These are phyloP conservation scores for Zaprionus africanus DNA, from an alignment of 1,140 invertebrate genomes.

Conservation along the genomic window DNA sequence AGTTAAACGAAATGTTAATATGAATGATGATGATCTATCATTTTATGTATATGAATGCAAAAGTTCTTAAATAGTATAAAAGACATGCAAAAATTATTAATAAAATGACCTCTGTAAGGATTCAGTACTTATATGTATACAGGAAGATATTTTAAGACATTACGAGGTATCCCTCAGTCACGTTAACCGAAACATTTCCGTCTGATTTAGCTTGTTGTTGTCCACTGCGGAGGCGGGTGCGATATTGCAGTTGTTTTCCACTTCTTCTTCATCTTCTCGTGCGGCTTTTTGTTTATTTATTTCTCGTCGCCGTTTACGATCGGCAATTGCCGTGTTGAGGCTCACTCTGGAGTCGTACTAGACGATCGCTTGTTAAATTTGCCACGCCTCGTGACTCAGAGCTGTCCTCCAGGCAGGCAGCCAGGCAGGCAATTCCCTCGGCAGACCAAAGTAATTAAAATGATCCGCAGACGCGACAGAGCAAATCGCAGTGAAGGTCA, in stretches of 20 bases:
- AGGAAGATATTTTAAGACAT: rapidly evolving
- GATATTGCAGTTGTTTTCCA: slow-evolving; percentile 5
- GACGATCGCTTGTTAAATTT: slow-evolving; percentile 37
- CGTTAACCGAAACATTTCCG: not conserved
- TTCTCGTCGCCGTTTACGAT: slow-evolving; percentile 56
- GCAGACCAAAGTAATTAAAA: slow-evolving; percentile 38
- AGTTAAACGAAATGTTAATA: too few species aligned
- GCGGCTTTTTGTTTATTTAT: slow-evolving; percentile 50
- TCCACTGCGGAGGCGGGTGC: slow-evolving; percentile 1
- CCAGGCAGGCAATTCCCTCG: not conserved
- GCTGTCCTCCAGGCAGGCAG: slow-evolving; percentile 12
- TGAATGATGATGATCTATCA: too few species aligned
- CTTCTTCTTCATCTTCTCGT: not conserved
- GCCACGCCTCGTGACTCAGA: slow-evolving; percentile 57
- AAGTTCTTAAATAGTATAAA: too few species aligned
- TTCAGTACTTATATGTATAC: not conserved
- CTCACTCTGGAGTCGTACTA: not conserved
- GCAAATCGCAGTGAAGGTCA: slow-evolving; percentile 3
- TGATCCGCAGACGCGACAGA: slow-evolving; percentile 16
- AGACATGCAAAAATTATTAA: too few species aligned
- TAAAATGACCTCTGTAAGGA: too few species aligned
- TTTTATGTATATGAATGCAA: too few species aligned
- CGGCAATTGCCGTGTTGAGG: slow-evolving; percentile 52
- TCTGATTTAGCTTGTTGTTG: slow-evolving; percentile 26
- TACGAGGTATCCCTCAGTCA: not conserved